These are phyloP conservation scores for Diabrotica balteata DNA, from an alignment of 2,888 invertebrate species.

Conservation along the genomic window DNA sequence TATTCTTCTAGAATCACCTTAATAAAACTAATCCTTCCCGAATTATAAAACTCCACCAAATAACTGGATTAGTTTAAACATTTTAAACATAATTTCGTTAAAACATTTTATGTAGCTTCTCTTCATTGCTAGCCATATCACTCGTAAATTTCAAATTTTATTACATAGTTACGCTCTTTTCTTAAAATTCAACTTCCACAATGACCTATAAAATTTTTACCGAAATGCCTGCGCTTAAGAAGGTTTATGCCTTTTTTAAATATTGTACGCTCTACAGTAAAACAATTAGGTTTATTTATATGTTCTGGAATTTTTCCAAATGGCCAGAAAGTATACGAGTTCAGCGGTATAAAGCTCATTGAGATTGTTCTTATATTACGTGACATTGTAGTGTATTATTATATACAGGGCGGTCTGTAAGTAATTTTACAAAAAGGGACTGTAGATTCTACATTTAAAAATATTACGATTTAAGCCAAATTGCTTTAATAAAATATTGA, in stretches of 20 bases:
- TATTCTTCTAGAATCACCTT: too few species aligned
- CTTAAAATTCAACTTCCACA: not conserved
- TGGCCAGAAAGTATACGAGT: conserved; percentile 11
- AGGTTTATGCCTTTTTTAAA: conserved; percentile 12
- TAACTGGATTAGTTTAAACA: too few species aligned
- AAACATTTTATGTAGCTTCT: too few species aligned
- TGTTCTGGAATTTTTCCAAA: conserved; percentile 17
- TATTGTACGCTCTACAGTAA: conserved; percentile 10
- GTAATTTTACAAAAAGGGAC: too few species aligned
- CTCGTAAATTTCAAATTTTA: not conserved
- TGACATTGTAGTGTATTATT: not conserved
- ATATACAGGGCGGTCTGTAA: too few species aligned
- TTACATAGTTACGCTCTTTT: not conserved
- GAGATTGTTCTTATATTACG: conserved; percentile 10
- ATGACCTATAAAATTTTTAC: conserved; percentile 1
- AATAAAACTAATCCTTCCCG: too few species aligned
- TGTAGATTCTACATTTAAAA: too few species aligned
- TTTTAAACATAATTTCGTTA: too few species aligned
- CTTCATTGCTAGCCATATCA: too few species aligned
- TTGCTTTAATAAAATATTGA: too few species aligned
- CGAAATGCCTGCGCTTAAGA: conserved; percentile 3
- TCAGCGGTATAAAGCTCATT: conserved; percentile 15
- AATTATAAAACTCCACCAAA: too few species aligned
- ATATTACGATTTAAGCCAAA: too few species aligned
- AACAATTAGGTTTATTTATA: conserved; percentile 22